Base-by-base conservation (phyloP, 2,888 invertebrate genomes). In the Poecilus cupreus region DNA sequence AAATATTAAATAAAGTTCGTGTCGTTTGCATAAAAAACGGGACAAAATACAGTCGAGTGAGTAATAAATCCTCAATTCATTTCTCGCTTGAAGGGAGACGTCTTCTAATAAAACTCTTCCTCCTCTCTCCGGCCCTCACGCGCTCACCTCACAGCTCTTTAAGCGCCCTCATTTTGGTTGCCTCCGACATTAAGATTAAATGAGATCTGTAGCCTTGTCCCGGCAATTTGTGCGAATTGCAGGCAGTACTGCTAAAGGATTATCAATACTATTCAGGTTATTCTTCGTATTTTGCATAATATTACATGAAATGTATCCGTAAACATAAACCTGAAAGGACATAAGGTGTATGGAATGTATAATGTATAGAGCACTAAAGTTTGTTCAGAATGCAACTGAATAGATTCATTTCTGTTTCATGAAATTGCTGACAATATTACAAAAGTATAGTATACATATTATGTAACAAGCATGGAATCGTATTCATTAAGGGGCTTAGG, bases 51-150 rank as follows among this genome's bases (percentile, higher is more conserved):
- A 68, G 64, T 68, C 32, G 64, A 68, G 64, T 68, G 64, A 68
- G 64, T 68, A 68, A 68, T 68, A 68, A 68, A 68, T 68, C 64
- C 64, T 39, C 64, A 68, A 68, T 68, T 68, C 64, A 68, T 68
- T 68, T 68, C 64, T 68, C 64, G 64, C 32, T 68, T 68, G 64
- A 68, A 37, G 37, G 37, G 64, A 32, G 39, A 11, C 64, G 64
- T 32, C 32, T 68, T 18, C 32, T 68, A 68, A 68, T 68, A 68
- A 68, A 68, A 68, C 64, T 68, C 64, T 39, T 10, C 37, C 64
- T 51, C 51, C 18, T 5, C 18, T 37, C 64, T 16, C 10, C 64
- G 8, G 8, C 64, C 13, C 46, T 46, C 2, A 8, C n/a, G 11
- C 43, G 10, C 43, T 43, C 43, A 43, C 43, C 43, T 43, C 43